Conservation (phyloP, 1,140 invertebrate species). For the Campodea augens region DNA sequence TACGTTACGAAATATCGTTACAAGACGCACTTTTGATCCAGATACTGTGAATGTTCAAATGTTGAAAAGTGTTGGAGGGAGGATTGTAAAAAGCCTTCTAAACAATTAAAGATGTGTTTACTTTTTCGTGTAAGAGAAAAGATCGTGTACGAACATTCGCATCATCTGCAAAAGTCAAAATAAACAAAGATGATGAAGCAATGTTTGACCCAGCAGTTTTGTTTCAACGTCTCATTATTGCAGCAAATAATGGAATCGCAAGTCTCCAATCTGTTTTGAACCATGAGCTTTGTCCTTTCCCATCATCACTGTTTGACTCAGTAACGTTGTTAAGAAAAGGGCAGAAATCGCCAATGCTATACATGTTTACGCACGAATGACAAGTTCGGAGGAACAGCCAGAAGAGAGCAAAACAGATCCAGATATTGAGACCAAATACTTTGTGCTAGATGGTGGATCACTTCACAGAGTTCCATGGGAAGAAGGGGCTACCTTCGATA, state of each 20-base stretch:
- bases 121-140: not conserved
- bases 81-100: not conserved
- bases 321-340: too few relatives aligned
- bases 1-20: not conserved
- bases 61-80: not conserved
- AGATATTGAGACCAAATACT: too few relatives aligned
- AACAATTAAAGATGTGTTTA: not conserved
- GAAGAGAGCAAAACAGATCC: too few relatives aligned
- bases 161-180: not conserved
- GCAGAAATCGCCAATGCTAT: too few relatives aligned
- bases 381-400: too few relatives aligned
- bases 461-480: too few relatives aligned
- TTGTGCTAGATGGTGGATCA: too few relatives aligned
- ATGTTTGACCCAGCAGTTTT: not conserved
- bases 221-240: not conserved
- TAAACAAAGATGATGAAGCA: not conserved
- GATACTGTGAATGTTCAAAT: not conserved
- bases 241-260: not conserved
- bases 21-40: not conserved
- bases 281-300: not conserved
- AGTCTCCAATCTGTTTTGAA: not conserved
- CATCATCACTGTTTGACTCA: not conserved
- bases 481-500: too few relatives aligned
- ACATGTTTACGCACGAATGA: too few relatives aligned
- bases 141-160: not conserved